phyloP scores from a whole-genome alignment of 1,140 invertebrate species.

The Listronotus bonariensis region DNA sequence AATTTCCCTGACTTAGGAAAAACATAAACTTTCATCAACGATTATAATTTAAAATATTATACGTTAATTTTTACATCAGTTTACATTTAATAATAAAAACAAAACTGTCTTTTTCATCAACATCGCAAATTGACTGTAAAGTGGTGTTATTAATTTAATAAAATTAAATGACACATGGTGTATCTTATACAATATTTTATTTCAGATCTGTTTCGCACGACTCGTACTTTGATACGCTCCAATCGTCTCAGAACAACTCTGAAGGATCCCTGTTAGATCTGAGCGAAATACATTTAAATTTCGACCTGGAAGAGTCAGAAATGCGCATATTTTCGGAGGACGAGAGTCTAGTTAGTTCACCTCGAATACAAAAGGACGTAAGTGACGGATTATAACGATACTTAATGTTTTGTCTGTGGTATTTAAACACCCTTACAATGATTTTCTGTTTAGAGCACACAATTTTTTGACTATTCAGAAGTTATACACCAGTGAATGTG shows the following conservation, averaged over 20 bases:
- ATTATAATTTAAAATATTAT: no score
- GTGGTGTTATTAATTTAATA: no score
- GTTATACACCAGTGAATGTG: slow-evolving; percentile 7
- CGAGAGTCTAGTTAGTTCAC: slow-evolving; percentile 67
- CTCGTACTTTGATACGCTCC: slow-evolving; percentile 83
- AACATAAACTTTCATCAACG: no score
- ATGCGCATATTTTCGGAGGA: slow-evolving; percentile 86
- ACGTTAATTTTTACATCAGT: no score
- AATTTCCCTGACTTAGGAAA: no score
- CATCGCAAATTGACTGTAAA: no score
- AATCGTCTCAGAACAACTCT: slow-evolving; percentile 59
- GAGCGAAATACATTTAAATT: slow-evolving; percentile 80
- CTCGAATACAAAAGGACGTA: slow-evolving; percentile 58
- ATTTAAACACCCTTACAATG: slow-evolving; percentile 2
- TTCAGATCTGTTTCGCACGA: slow-evolving; percentile 83
- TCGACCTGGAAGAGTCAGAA: slow-evolving; percentile 82
- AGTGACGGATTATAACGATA: slow-evolving; percentile 10
- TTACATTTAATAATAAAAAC: no score
- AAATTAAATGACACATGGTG: no score
- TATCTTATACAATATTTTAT: slow-evolving; percentile 20
- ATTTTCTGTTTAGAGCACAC: slow-evolving; percentile 17
- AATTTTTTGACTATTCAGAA: slow-evolving; percentile 15
- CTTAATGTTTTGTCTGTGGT: not conserved
- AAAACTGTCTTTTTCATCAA: no score
- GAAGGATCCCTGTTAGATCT: slow-evolving; percentile 66